phyloP scores from a whole-genome alignment of 2,113 vertebrate species.

The Alligator sinensis region DNA sequence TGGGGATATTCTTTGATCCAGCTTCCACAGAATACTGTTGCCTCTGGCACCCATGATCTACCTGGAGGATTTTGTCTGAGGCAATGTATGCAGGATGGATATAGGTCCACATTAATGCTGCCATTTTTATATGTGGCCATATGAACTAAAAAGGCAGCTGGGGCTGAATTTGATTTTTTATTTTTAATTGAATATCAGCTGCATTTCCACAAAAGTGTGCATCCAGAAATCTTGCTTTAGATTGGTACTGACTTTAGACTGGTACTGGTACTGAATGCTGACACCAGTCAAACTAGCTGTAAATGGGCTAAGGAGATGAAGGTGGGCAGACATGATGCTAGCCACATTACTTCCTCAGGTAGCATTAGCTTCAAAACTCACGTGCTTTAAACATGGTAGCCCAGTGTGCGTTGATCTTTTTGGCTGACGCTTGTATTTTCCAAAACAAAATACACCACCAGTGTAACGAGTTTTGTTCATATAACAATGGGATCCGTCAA shows the following conservation, averaged over 20 bases:
- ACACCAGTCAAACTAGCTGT: no score
- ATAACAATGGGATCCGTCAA: not conserved
- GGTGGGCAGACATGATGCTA: no score
- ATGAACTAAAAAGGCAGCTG: not conserved
- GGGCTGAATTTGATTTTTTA: not conserved
- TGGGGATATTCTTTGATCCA: not conserved
- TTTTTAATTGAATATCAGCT: not conserved
- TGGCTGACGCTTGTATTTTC: not conserved
- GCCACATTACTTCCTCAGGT: no score
- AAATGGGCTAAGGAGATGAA: no score
- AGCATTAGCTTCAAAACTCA: no score
- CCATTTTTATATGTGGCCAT: not conserved
- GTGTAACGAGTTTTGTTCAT: accelerated
- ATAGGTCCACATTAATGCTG: not conserved
- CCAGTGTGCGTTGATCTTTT: no score
- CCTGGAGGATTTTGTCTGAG: not conserved
- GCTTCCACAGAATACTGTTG: not conserved
- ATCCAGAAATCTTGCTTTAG: not conserved
- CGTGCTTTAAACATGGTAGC: no score
- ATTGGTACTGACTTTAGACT: not conserved
- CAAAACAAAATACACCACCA: not conserved
- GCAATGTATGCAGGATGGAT: not conserved
- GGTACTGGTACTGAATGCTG: no score
- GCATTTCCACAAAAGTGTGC: not conserved
- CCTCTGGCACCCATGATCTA: not conserved